Evolutionary conservation across 2,888 invertebrate genomes (phyloP).

Genomic region (Cosmopolites sordidus): DNA sequence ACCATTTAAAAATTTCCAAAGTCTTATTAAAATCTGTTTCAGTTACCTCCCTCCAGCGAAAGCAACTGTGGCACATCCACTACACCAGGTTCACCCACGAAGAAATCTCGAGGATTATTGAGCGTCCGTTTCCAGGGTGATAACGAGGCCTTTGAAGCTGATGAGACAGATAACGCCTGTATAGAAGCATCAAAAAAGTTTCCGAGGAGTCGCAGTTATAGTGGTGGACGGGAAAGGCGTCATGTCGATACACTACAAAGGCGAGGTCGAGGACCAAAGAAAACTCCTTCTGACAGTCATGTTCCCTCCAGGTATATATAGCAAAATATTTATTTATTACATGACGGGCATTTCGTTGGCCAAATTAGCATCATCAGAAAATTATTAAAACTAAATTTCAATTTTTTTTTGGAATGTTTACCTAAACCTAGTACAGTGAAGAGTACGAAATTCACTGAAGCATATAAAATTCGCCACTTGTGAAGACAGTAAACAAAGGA

Average conservation of each 20-base stretch:
- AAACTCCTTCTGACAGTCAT: constrained; percentile 43
- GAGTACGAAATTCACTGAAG: no score
- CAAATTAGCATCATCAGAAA: no score
- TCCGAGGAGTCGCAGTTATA: constrained; percentile 54
- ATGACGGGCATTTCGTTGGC: no score
- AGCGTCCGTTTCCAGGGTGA: constrained; percentile 56
- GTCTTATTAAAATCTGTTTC: no score
- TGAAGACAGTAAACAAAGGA: no score
- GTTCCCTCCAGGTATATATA: constrained; percentile 32
- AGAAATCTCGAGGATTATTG: constrained; percentile 44
- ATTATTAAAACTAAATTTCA: no score
- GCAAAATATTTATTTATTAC: no score
- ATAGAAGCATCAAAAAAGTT: constrained; percentile 43
- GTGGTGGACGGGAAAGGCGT: constrained; percentile 49
- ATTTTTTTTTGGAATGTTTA: neutral
- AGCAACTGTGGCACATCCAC: constrained; percentile 33
- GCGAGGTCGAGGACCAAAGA: constrained; percentile 35
- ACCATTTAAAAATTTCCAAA: no score
- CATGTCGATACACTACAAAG: constrained; percentile 42
- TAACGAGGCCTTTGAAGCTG: constrained; percentile 49
- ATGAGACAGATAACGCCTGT: constrained; percentile 44
- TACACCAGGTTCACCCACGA: constrained; percentile 46
- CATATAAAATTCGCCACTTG: no score
- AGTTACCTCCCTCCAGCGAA: constrained; percentile 19
- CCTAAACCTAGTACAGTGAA: no score